Percentiles rank a stretch among this genome's conserved stretches.
These are phyloP conservation scores for Brachyptera putata DNA, from an alignment of 2,888 invertebrate genomes.

Conservation along the genomic window DNA sequence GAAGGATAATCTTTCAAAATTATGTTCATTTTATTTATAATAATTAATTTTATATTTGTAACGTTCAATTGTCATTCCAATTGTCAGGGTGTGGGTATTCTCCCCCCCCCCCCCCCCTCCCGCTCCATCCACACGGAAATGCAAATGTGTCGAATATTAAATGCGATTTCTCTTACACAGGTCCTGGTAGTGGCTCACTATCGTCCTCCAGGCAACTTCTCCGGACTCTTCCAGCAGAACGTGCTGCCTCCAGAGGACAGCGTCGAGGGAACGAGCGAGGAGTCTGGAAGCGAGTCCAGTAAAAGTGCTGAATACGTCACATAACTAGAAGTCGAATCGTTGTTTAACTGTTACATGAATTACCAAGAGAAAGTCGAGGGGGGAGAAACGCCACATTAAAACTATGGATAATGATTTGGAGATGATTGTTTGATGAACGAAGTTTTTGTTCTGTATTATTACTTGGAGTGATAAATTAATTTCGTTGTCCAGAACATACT, in stretches of 20 bases:
- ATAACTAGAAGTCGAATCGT: slow-evolving; percentile 20
- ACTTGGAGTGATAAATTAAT: no score
- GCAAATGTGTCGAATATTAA: background rate
- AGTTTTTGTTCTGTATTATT: no score
- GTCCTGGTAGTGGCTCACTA: slow-evolving; percentile 81
- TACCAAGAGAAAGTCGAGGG: background rate
- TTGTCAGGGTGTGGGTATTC: no score
- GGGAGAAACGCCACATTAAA: background rate
- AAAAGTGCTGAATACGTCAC: slow-evolving; percentile 27
- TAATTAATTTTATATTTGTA: no score
- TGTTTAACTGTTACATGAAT: background rate
- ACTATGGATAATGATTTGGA: no score
- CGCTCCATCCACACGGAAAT: no score
- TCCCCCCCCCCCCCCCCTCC: no score
- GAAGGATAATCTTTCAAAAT: no score
- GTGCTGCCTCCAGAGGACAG: slow-evolving; percentile 61
- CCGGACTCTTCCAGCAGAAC: slow-evolving; percentile 69
- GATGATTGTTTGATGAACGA: no score
- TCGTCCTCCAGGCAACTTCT: slow-evolving; percentile 72
- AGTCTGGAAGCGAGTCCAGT: slow-evolving; percentile 31
- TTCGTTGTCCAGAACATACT: no score
- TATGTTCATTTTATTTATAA: no score
- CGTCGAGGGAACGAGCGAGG: slow-evolving; percentile 30
- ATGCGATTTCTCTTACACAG: background rate
- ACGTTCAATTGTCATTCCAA: no score